A percentile compares a stretch with the other conserved stretches of the same genome.
Evolutionary conservation across 23 tunicate genomes (phyloP).

Genomic region (Diplosoma virens): DNA sequence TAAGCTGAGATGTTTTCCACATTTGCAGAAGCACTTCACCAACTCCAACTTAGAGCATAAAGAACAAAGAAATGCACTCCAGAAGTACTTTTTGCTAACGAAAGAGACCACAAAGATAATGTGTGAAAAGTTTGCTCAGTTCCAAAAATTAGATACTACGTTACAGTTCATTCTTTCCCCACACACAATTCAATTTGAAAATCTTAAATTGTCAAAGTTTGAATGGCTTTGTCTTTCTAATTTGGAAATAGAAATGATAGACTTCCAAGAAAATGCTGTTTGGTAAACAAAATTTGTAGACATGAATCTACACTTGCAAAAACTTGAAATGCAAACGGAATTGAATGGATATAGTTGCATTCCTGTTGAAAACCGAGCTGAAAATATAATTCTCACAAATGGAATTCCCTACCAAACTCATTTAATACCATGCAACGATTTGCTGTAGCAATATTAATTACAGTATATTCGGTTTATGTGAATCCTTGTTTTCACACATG

Average conservation of each 20-base stretch:
- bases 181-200: slow-evolving; percentile 10
- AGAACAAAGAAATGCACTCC: neutral
- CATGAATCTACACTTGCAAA: neutral
- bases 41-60: neutral
- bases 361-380: slow-evolving; percentile 12
- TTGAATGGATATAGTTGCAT: neutral
- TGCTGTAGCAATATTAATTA: slow-evolving; percentile 24
- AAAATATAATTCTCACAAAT: neutral
- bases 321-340: slow-evolving; percentile 8
- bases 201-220: neutral
- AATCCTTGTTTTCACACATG: slow-evolving; percentile 34
- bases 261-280: slow-evolving; percentile 29
- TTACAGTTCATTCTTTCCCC: slow-evolving; percentile 16
- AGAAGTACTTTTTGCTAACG: neutral
- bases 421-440: slow-evolving; percentile 39
- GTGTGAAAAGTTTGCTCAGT: neutral
- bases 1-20: slow-evolving; percentile 5
- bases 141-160: slow-evolving; percentile 1
- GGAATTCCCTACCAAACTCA: slow-evolving; percentile 34
- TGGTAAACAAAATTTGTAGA: slow-evolving; percentile 6
- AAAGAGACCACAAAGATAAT: neutral
- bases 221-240: neutral
- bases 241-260: slow-evolving; percentile 33
- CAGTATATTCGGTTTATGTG: neutral
- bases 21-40: slow-evolving; percentile 9